Percentiles rank a stretch among this genome's conserved stretches.
These are phyloP conservation scores for Ctenopoma kingsleyae DNA, from an alignment of 2,797 vertebrate species.

Conservation along the genomic window DNA sequence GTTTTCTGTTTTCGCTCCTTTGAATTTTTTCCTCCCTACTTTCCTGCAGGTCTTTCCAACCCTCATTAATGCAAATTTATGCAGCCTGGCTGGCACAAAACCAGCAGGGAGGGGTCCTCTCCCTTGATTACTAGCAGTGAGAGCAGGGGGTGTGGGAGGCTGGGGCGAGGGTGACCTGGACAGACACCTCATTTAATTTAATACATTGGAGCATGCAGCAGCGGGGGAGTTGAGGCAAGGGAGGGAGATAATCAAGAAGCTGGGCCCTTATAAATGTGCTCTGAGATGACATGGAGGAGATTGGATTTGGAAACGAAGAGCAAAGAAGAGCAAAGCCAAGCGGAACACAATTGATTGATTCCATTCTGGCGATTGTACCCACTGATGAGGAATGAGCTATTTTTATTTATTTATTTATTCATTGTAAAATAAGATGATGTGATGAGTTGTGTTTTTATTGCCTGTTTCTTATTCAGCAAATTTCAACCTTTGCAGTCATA, in stretches of 20 bases:
- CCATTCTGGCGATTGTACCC: slow-evolving; percentile 86
- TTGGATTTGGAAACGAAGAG: slow-evolving; percentile 93
- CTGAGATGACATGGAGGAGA: slow-evolving; percentile 93
- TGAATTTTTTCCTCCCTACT: slow-evolving; percentile 58
- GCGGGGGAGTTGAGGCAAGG: slow-evolving; percentile 84
- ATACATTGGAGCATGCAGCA: slow-evolving; percentile 88
- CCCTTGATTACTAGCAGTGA: slow-evolving; percentile 85
- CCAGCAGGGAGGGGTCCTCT: slow-evolving; percentile 78
- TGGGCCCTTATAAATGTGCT: slow-evolving; percentile 89
- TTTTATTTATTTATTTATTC: slow-evolving; percentile 36
- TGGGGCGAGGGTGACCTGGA: slow-evolving; percentile 89
- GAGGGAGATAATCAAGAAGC: slow-evolving; percentile 91
- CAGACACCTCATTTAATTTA: slow-evolving; percentile 97
- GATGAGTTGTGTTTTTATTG: slow-evolving; percentile 73
- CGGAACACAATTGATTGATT: slow-evolving; percentile 92
- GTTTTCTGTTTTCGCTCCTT: slow-evolving; percentile 55
- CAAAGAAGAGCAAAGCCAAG: slow-evolving; percentile 89
- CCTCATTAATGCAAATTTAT: slow-evolving; percentile 87
- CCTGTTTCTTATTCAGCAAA: slow-evolving; percentile 69
- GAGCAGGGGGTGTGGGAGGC: slow-evolving; percentile 74
- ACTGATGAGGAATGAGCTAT: slow-evolving; percentile 84
- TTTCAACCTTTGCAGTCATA: slow-evolving; percentile 40
- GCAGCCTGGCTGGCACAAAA: slow-evolving; percentile 77
- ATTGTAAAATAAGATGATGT: slow-evolving; percentile 54
- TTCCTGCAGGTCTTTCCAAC: slow-evolving; percentile 72